Evolutionary conservation across 2,113 vertebrate genomes (phyloP).

Genomic region (Nothoprocta pentlandii): DNA sequence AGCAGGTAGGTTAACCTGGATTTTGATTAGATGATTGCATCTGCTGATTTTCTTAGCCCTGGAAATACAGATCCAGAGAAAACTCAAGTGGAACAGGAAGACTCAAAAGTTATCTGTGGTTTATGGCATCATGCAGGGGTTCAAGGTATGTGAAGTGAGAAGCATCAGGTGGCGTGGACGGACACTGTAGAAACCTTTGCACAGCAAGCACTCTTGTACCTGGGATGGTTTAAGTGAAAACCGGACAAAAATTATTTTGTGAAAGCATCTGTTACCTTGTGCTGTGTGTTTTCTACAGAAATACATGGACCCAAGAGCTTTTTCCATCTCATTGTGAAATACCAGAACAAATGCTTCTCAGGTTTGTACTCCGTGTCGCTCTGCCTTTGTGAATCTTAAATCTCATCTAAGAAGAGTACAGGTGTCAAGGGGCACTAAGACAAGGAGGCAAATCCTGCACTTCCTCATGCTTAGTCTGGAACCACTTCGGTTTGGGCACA

Average conservation of each 20-base stretch:
- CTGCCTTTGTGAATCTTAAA: not conserved
- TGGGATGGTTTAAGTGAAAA: not conserved
- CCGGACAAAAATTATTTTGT: not conserved
- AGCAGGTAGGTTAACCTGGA: conserved; percentile 33
- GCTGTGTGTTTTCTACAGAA: not conserved
- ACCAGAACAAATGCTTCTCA: not conserved
- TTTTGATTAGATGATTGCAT: conserved; percentile 59
- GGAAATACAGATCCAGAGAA: not conserved
- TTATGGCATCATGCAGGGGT: not conserved
- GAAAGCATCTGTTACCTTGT: not conserved
- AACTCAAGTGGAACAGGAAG: not conserved
- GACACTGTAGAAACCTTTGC: not conserved
- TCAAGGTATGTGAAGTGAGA: rapidly evolving
- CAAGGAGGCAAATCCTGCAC: rapidly evolving
- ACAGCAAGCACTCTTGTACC: not conserved
- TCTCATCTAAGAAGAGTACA: not conserved
- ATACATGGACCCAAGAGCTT: not conserved
- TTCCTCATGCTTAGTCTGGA: not conserved
- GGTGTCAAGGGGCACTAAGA: not conserved
- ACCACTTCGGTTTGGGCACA: not conserved
- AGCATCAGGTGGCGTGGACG: not conserved
- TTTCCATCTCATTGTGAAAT: not conserved
- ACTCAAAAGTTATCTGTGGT: not conserved
- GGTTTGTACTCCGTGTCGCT: not conserved
- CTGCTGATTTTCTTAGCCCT: conserved; percentile 34